These are phyloP conservation scores for Rhimphoctona megacephalus DNA, from an alignment of 2,888 invertebrate genomes.

Conservation along the genomic window DNA sequence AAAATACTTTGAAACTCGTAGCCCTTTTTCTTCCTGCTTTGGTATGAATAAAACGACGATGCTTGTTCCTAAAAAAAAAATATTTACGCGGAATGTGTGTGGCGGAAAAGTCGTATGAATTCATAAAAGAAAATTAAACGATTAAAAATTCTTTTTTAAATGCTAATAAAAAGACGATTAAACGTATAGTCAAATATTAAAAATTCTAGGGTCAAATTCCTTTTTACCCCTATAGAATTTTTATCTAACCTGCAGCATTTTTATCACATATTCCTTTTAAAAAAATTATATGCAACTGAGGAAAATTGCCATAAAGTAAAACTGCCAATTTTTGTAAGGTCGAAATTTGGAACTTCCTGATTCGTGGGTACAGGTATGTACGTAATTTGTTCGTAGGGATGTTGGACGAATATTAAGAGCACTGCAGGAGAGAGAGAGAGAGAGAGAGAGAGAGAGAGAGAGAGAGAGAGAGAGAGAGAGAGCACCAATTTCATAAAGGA, in stretches of 20 bases:
- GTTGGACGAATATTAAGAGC: not conserved
- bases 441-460: not conserved
- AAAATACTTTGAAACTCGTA: slow-evolving; percentile 18
- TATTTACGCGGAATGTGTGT: not conserved
- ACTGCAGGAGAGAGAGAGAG: not conserved
- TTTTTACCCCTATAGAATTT: not conserved
- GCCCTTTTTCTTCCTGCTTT: not conserved
- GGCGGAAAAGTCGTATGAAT: not conserved
- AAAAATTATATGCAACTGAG: not conserved
- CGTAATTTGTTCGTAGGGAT: not conserved
- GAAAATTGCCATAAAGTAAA: not conserved
- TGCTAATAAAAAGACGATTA: not conserved
- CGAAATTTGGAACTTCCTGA: not conserved
- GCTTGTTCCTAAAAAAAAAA: not conserved
- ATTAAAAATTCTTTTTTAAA: slow-evolving; percentile 11
- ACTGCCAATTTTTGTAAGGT: not conserved
- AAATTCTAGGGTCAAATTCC: not conserved
- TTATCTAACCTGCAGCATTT: not conserved
- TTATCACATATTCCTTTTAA: not conserved
- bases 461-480: not conserved
- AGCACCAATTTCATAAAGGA: slow-evolving; percentile 23
- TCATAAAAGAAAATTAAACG: slow-evolving; percentile 1
- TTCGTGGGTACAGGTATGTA: not conserved
- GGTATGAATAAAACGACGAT: not conserved
- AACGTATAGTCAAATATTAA: not conserved